A percentile compares a stretch with the other conserved stretches of the same genome.
Conservation (phyloP, 2,113 vertebrate species). For the Tyto alba region DNA sequence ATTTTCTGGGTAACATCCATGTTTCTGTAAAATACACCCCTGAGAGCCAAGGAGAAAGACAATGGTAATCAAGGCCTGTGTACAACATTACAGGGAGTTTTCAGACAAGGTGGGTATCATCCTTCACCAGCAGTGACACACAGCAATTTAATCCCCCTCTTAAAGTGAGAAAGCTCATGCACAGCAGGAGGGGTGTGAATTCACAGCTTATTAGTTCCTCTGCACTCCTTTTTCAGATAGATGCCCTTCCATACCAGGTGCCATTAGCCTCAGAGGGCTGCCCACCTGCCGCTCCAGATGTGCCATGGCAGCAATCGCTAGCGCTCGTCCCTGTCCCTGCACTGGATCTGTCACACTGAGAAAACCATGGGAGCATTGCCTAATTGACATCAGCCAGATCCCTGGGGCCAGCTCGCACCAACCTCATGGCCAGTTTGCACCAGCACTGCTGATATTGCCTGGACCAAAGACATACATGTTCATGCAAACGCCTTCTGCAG, state of each 20-base stretch:
- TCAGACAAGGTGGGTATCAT: neutral
- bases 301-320: neutral
- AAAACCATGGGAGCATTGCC: neutral
- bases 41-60: neutral
- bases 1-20: neutral
- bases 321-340: neutral
- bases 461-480: accelerated
- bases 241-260: neutral
- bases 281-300: neutral
- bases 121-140: neutral
- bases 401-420: neutral
- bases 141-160: neutral
- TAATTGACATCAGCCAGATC: neutral
- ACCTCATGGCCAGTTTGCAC: accelerated
- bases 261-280: neutral
- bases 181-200: accelerated
- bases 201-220: neutral
- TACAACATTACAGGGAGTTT: neutral
- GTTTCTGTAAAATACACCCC: neutral
- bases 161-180: accelerated
- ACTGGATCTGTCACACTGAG: neutral
- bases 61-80: neutral
- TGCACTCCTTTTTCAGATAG: neutral
- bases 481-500: neutral
- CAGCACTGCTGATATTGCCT: neutral